A percentile compares a stretch with the other conserved stretches of the same genome.
Evolutionary conservation across 2,797 vertebrate species (phyloP).

Genomic region (Setipinna tenuifilis): DNA sequence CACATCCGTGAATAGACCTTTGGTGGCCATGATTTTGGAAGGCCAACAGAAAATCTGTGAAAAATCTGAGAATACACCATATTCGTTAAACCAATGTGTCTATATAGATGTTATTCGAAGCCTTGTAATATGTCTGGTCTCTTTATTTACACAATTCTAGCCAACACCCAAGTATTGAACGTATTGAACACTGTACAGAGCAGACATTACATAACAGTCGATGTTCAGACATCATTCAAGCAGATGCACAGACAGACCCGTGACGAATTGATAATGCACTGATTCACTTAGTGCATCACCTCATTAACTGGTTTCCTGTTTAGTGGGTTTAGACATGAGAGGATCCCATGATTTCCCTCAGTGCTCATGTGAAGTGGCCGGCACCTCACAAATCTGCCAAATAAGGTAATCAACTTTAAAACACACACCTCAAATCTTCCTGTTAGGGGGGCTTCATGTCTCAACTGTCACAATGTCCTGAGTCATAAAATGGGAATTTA

Average conservation of each 20-base stretch:
- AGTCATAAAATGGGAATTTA: not conserved
- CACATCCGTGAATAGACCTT: not conserved
- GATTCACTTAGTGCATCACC: conserved; percentile 46
- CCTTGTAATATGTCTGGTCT: too few relatives aligned
- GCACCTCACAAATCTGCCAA: not conserved
- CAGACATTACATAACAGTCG: not conserved
- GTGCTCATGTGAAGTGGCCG: conserved; percentile 13
- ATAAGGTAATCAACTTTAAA: conserved; percentile 4
- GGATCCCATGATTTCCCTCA: conserved; percentile 41
- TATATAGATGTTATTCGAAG: too few relatives aligned
- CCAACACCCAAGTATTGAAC: not conserved
- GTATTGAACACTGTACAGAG: not conserved
- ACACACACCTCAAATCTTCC: not conserved
- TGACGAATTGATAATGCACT: conserved; percentile 37
- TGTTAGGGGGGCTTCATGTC: not conserved
- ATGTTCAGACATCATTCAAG: not conserved
- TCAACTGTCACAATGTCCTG: not conserved
- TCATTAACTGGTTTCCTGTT: conserved; percentile 65
- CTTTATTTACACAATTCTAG: not conserved
- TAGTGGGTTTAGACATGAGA: conserved; percentile 31
- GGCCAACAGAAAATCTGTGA: not conserved
- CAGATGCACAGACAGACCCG: not conserved
- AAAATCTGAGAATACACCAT: conserved; percentile 32
- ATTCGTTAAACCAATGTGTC: not conserved
- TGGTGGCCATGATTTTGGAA: not conserved